Evolutionary conservation across 2,797 vertebrate genomes (phyloP).

Genomic region (Discoglossus pictus): DNA sequence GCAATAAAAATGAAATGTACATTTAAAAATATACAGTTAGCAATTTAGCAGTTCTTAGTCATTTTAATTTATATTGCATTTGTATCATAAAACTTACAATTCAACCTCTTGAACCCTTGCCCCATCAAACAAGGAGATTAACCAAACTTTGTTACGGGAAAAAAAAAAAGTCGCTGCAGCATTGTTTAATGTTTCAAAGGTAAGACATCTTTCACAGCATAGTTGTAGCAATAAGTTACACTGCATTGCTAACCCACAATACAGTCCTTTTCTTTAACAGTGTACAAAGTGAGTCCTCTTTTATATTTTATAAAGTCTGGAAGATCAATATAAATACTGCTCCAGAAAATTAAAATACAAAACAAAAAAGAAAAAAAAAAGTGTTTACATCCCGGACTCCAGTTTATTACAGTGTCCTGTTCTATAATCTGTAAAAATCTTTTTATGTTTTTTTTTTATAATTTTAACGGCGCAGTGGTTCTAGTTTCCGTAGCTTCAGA

Average conservation of each 20-base stretch:
- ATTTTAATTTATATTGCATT: too few relatives aligned
- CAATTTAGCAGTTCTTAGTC: too few relatives aligned
- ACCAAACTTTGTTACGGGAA: too few relatives aligned
- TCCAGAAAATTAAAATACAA: conserved; percentile 64
- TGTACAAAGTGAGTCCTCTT: conserved; percentile 69
- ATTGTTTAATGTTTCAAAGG: conserved; percentile 59
- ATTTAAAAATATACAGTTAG: too few relatives aligned
- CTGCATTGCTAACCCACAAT: conserved; percentile 62
- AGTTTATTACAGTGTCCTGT: conserved; percentile 77
- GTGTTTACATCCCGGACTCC: conserved; percentile 70
- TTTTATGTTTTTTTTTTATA: not conserved
- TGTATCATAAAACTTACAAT: too few relatives aligned
- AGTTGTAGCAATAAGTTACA: conserved; percentile 65
- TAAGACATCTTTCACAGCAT: conserved; percentile 67
- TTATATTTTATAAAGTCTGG: conserved; percentile 68
- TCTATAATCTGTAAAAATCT: conserved; percentile 73
- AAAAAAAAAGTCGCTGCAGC: conserved; percentile 55
- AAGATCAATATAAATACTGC: conserved; percentile 83
- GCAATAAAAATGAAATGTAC: too few relatives aligned
- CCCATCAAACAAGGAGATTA: not conserved
- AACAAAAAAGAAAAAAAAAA: conserved; percentile 52
- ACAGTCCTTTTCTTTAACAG: conserved; percentile 61
- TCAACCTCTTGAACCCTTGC: too few relatives aligned
- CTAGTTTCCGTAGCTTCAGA: conserved; percentile 90
- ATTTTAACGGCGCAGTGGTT: conserved; percentile 88